Evolutionary conservation across 2,113 vertebrate species (phyloP).

Genomic region (Butorides virescens): DNA sequence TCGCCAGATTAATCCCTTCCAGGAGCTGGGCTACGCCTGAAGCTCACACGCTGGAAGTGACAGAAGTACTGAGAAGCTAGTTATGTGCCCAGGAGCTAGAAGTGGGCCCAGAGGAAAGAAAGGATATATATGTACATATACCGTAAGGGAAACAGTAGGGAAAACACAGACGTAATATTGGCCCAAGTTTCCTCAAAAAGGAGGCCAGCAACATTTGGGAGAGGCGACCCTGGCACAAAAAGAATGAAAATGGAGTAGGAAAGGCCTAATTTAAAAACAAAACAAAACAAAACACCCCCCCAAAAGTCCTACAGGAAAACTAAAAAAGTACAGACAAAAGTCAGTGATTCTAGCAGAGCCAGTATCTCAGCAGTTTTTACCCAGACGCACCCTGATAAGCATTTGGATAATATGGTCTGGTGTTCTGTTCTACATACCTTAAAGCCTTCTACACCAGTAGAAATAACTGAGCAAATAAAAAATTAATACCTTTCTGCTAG

Average conservation of each 20-base stretch:
- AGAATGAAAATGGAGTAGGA: not conserved
- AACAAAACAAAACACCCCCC: too few relatives aligned
- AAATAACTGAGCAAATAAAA: not conserved
- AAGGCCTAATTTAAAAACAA: not conserved
- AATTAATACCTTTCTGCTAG: not conserved
- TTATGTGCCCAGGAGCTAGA: not conserved
- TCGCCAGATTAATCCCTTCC: not conserved
- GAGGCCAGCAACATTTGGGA: not conserved
- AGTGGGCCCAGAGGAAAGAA: not conserved
- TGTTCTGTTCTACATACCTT: not conserved
- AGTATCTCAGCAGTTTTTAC: not conserved
- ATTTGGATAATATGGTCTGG: not conserved
- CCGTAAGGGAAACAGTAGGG: not conserved
- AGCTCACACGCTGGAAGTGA: not conserved
- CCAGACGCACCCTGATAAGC: not conserved
- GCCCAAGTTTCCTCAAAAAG: not conserved
- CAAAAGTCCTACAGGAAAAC: not conserved
- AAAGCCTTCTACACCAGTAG: not conserved
- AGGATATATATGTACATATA: accelerated
- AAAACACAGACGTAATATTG: not conserved
- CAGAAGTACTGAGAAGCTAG: not conserved
- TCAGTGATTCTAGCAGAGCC: not conserved
- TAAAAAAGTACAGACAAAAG: not conserved
- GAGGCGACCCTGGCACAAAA: not conserved
- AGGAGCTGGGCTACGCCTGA: not conserved